Evolutionary conservation across 1,140 invertebrate species (phyloP), one percentile per base, ranked within the genome.

Genomic region (Habropoda laboriosa): DNA sequence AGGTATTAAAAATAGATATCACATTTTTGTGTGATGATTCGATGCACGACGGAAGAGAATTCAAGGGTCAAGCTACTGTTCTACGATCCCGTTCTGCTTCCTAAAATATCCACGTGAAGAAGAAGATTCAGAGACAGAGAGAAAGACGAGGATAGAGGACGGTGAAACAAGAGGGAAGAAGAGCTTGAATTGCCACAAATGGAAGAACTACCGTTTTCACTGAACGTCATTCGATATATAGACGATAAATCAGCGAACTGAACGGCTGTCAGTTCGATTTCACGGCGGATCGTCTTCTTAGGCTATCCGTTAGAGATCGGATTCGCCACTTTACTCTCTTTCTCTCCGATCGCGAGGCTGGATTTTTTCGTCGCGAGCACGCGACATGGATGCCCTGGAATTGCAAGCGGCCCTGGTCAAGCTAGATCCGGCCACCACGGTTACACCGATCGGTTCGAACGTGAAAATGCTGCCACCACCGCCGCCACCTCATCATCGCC

Each of bases 331-430:
- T 16, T 10, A 3, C 18, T 16, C 24, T 16, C 42, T 13, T n/a
- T 38, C 21, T 7, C 32, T 8, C 16, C 21, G 10, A 38, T 40
- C 63, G 27, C 40, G 12, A 42, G 55, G 68, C 13, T 49, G 57
- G 55, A 55, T 18, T 38, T 32, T 63, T 30, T 30, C 7, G 2
- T 35, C 57, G 13, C 47, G n/a, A 73, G 63, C 49, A 12, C 18
- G 38, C 79, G 42, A 30, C 12, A 92, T 93, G 92, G 92, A 93
- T 63, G 90, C 92, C 27, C 78, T 93, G 63, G 90, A 92, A 77
- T 83, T 92, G 55, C 92, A 93, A 80, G 92, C 92, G 63, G 91
- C 92, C 10, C 67, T 93, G 81, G 92, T 93, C 12, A 92, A 93
- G 80, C 87, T 93, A 53, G 92, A 93, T 63, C 92, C 92, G 63